Evolutionary conservation across 2,113 vertebrate species (phyloP).

Genomic region (Anguilla japonica): DNA sequence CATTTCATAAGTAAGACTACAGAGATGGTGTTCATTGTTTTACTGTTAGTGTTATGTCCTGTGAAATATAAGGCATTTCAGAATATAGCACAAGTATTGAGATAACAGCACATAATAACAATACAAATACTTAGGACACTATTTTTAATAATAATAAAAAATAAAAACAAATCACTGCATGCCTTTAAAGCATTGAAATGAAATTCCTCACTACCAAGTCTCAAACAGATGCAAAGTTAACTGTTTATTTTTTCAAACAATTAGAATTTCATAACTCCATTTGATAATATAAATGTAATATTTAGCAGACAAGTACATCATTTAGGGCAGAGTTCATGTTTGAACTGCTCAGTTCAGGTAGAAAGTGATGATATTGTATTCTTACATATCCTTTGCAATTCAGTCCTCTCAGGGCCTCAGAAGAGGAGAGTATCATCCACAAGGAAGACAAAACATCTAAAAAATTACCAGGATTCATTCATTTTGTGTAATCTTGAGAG

Average conservation of each 20-base stretch:
- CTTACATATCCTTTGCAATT: slow-evolving; percentile 4
- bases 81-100: background rate
- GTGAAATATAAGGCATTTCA: background rate
- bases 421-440: background rate
- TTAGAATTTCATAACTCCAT: background rate
- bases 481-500: background rate
- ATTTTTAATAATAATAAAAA: background rate
- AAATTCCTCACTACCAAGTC: background rate
- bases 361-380: background rate
- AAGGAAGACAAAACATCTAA: background rate
- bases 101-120: background rate
- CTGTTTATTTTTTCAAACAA: slow-evolving; percentile 2
- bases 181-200: slow-evolving; percentile 13
- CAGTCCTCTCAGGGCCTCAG: background rate
- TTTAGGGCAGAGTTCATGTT: background rate
- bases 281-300: slow-evolving; percentile 16
- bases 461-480: background rate
- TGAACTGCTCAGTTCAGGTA: slow-evolving; percentile 2
- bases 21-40: background rate
- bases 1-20: background rate
- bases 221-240: slow-evolving; percentile 9
- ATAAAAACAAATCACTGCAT: background rate
- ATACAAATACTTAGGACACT: slow-evolving; percentile 3
- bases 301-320: slow-evolving; percentile 14
- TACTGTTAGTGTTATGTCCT: background rate